phyloP scores from a whole-genome alignment of 2,888 invertebrate genomes.

The Philonicus albiceps region DNA sequence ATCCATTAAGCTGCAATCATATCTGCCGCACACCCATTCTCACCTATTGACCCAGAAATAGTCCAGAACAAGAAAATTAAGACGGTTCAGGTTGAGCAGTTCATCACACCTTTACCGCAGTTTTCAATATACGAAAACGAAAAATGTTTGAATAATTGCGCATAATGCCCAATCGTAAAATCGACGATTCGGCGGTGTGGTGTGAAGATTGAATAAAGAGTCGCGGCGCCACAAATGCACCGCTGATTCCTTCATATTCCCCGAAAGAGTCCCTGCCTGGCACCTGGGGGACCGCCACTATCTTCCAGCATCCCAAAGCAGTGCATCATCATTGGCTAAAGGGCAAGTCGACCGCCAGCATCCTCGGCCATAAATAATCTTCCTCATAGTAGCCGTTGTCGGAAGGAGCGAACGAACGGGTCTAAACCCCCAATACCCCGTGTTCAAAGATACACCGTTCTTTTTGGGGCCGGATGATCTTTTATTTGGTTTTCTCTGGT shows the following conservation, averaged over 20 bases:
- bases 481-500: conserved; percentile 35
- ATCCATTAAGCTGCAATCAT: neutral
- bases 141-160: conserved; percentile 27
- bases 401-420: neutral
- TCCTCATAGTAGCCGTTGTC: neutral
- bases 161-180: conserved; percentile 23
- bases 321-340: neutral
- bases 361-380: conserved; percentile 9
- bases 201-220: neutral
- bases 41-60: conserved; percentile 47
- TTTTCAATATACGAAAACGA: conserved; percentile 43
- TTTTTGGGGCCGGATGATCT: neutral
- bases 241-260: neutral
- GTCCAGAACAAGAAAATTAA: conserved; percentile 9
- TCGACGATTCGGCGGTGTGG: neutral
- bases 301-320: neutral
- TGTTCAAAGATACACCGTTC: no score
- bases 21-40: conserved; percentile 34
- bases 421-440: neutral
- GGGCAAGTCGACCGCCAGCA: neutral
- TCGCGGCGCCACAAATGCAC: neutral
- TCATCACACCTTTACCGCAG: conserved; percentile 47
- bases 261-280: neutral
- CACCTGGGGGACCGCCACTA: neutral
- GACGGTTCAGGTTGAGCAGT: neutral